phyloP scores from a whole-genome alignment of 2,797 vertebrate genomes.

The Phyllotis vaccarum region DNA sequence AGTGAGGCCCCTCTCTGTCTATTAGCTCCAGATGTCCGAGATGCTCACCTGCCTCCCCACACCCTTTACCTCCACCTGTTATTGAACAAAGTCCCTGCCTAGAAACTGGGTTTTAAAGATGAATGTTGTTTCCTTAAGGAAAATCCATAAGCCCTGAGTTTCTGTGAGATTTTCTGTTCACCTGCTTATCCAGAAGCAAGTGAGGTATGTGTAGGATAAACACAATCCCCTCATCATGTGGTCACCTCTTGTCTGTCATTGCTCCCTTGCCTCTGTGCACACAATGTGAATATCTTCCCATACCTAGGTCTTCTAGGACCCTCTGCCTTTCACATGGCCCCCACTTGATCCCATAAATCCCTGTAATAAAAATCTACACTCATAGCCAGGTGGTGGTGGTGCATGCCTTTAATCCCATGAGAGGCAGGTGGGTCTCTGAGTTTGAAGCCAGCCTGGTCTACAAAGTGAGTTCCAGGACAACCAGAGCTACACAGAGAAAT shows the following conservation, averaged over 20 bases:
- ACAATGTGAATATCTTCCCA: fast-evolving
- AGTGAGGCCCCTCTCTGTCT: background rate
- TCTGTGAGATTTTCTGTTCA: background rate
- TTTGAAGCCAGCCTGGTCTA: background rate
- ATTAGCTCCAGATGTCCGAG: background rate
- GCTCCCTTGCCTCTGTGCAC: background rate
- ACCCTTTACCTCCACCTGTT: no score
- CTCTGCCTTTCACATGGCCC: background rate
- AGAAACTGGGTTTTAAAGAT: background rate
- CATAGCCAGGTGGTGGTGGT: background rate
- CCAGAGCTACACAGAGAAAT: background rate
- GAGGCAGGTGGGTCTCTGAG: background rate
- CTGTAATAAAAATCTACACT: background rate
- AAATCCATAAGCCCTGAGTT: background rate
- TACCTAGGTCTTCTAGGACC: background rate
- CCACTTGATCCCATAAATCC: background rate
- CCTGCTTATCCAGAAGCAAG: no score
- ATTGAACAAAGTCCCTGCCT: background rate
- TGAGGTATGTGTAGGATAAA: background rate
- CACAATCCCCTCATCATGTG: fast-evolving
- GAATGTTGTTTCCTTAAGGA: background rate
- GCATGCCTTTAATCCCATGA: background rate
- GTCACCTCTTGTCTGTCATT: background rate
- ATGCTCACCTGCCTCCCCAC: background rate
- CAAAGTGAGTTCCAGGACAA: background rate